Conservation (phyloP, 2,113 vertebrate species). For the Caranx melampygus region DNA sequence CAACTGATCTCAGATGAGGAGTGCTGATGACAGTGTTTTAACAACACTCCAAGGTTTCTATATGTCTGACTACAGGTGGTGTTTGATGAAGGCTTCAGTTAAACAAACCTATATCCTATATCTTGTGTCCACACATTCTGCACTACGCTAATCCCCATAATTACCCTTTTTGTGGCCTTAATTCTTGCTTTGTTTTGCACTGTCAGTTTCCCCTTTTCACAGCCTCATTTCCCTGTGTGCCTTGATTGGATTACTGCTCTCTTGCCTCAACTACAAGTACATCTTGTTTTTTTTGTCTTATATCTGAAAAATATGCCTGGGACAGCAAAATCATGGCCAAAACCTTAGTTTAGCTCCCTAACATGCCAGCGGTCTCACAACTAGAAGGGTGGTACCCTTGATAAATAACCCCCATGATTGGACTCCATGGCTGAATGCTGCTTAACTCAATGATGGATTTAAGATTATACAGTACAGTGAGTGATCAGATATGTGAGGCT, state of each 20-base stretch:
- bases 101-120: too few species aligned
- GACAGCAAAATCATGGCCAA: neutral
- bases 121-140: too few species aligned
- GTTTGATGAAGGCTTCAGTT: too few species aligned
- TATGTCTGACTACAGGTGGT: neutral
- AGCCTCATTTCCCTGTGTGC: too few species aligned
- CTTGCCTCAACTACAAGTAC: too few species aligned
- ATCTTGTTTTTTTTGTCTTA: neutral
- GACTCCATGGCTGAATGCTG: neutral
- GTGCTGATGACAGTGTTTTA: neutral
- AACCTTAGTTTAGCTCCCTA: neutral
- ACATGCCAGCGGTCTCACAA: neutral
- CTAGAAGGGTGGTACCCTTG: neutral
- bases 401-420: slow-evolving; percentile 7
- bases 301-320: neutral
- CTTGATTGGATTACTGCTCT: too few species aligned
- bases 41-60: neutral
- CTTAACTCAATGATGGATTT: slow-evolving; percentile 19
- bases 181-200: too few species aligned
- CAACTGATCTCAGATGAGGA: neutral
- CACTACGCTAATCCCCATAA: too few species aligned
- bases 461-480: slow-evolving; percentile 11
- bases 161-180: too few species aligned
- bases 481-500: slow-evolving; percentile 35
- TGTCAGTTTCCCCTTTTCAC: too few species aligned